phyloP scores from a whole-genome alignment of 2,113 vertebrate genomes.

The Bufo bufo region DNA sequence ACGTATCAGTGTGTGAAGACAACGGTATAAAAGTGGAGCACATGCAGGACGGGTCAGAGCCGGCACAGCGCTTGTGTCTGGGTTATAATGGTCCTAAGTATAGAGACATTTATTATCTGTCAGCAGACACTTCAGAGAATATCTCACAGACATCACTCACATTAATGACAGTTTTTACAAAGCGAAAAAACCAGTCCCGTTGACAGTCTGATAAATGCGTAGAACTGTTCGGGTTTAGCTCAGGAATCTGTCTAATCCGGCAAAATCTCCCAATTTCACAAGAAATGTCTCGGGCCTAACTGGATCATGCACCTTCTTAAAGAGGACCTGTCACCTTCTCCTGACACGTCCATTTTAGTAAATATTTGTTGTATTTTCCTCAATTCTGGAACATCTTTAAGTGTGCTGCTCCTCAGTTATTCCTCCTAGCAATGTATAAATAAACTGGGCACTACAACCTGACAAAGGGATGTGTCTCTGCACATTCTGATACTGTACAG shows the following conservation, averaged over 20 bases:
- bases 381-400: too few relatives aligned
- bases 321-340: too few relatives aligned
- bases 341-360: too few relatives aligned
- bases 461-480: too few relatives aligned
- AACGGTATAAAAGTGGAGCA: not conserved
- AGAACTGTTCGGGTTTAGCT: not conserved
- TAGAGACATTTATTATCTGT: not conserved
- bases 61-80: not conserved
- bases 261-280: not conserved
- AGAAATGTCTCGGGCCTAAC: not conserved
- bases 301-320: not conserved
- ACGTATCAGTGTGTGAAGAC: not conserved
- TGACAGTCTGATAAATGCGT: not conserved
- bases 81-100: not conserved
- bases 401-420: too few relatives aligned
- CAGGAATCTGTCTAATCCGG: not conserved
- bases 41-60: not conserved
- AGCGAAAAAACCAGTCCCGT: not conserved
- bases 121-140: not conserved
- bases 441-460: too few relatives aligned
- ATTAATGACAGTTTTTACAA: not conserved
- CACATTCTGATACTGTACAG: too few relatives aligned
- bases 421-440: too few relatives aligned
- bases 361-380: too few relatives aligned
- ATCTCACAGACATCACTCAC: not conserved